A percentile compares a stretch with the other conserved stretches of the same genome.
phyloP scores from a whole-genome alignment of 1,140 invertebrate species.

The Cotesia vestalis region DNA sequence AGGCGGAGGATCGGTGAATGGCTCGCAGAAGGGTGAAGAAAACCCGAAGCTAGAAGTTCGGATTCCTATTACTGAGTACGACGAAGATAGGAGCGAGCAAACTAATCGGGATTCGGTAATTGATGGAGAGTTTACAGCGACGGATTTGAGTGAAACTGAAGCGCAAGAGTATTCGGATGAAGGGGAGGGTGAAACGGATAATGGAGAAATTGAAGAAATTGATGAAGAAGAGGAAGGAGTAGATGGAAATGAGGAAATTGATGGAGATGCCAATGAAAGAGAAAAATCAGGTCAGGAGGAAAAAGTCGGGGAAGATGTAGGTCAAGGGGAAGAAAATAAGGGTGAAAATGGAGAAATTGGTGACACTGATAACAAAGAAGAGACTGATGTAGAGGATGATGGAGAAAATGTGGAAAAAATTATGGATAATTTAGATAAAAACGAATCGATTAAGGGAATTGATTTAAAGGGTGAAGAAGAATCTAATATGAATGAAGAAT shows the following conservation, averaged over 20 bases:
- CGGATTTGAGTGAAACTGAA: too few relatives aligned
- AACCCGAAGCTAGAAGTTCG: neutral
- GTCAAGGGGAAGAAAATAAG: constrained; percentile 33
- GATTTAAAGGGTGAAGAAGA: constrained; percentile 1
- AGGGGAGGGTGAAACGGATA: too few relatives aligned
- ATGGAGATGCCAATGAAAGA: too few relatives aligned
- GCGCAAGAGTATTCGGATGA: too few relatives aligned
- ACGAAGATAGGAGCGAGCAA: neutral
- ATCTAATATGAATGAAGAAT: neutral
- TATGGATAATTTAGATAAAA: constrained; percentile 9
- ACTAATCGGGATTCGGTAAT: too few relatives aligned
- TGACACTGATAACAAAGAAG: neutral
- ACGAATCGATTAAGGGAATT: neutral
- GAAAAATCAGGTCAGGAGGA: too few relatives aligned
- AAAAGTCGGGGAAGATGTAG: neutral
- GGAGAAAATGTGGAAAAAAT: neutral
- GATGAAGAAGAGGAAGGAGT: too few relatives aligned
- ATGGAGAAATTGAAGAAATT: too few relatives aligned
- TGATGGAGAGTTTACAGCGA: too few relatives aligned
- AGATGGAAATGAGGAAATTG: too few relatives aligned
- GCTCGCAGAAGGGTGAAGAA: neutral
- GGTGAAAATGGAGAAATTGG: constrained; percentile 5
- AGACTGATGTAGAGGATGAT: neutral
- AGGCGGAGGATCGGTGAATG: too few relatives aligned
- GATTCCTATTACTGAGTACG: constrained; percentile 21